Base-by-base conservation (phyloP, 2,888 invertebrate species). In the Dichetophora obliterata region DNA sequence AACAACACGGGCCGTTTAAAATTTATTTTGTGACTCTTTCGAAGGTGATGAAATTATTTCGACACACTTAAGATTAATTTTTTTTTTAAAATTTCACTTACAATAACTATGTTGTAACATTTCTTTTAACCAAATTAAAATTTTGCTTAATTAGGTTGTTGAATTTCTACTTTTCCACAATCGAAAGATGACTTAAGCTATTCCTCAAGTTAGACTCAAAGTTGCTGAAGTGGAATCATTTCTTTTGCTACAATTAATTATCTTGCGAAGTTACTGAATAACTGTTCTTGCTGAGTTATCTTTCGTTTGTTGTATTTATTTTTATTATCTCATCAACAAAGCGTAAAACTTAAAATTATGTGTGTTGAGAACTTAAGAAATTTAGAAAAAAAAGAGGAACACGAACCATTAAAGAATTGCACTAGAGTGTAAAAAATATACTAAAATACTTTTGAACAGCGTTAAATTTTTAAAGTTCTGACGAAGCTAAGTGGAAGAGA, bases 181-280 rank as follows among this genome's bases (percentile, higher is more conserved):
- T 3, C 1, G n/a, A 54, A 54, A 54, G 2, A 54, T 54, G n/a
- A 54, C 54, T 54, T 22, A 54, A 19, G 19, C 1, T n/a, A 43
- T 43, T 19, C 14, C 19, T 19, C 22, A 9, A 19, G 22, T 19
- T 54, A 6, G 2, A 22, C 54, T 54, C 19, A 27, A 73, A 73
- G 11, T 73, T 27, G 50, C 73, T 73, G 61, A 73, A 73, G 73
- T 65, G 65, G 63, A 73, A 73, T 50, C 63, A 48, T 31, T 61
- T n/a, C 9, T 73, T 63, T 63, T 43, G 43, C 61, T 61, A 59
- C 34, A 54, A 54, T 70, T 70, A 69, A 69, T 50, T 69, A n/a
- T 66, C 16, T 19, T 61, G n/a, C 31, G 19, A 54, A 19, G 31
- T 31, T 27, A 31, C 24, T 31, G 63, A n/a, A 63, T 8, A 14